Conservation (phyloP, 2,797 vertebrate genomes). For the Rhinatrema bivittatum region DNA sequence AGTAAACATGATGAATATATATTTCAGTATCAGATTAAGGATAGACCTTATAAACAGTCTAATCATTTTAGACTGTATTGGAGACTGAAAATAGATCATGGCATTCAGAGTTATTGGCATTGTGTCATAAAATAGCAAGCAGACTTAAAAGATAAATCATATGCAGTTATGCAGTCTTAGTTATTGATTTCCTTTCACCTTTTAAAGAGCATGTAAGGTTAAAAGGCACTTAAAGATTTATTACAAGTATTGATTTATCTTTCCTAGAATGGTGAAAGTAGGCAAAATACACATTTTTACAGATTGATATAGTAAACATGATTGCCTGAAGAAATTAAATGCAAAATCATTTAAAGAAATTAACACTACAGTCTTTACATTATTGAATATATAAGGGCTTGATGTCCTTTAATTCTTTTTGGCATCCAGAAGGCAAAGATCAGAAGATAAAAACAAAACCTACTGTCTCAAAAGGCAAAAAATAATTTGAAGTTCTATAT, state of each 20-base stretch:
- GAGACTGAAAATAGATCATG: constrained; percentile 27
- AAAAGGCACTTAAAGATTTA: constrained; percentile 55
- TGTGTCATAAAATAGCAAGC: constrained; percentile 29
- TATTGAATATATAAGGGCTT: too few relatives aligned
- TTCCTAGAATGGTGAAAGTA: constrained; percentile 34
- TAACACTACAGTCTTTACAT: too few relatives aligned
- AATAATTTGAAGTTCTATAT: too few relatives aligned
- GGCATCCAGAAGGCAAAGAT: too few relatives aligned
- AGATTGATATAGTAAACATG: constrained; percentile 29
- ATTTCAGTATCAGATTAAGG: too few relatives aligned
- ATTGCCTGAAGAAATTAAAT: constrained; percentile 36
- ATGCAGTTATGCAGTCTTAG: constrained; percentile 39
- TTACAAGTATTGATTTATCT: constrained; percentile 47
- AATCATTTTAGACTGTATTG: constrained; percentile 18
- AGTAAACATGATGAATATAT: too few relatives aligned
- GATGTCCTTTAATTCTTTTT: too few relatives aligned
- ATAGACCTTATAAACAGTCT: constrained; percentile 7
- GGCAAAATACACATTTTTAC: constrained; percentile 35
- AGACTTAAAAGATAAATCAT: constrained; percentile 45
- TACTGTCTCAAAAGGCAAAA: too few relatives aligned
- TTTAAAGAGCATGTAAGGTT: constrained; percentile 48
- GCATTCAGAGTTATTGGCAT: constrained; percentile 30
- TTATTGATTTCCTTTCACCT: constrained; percentile 56
- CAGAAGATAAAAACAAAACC: too few relatives aligned
- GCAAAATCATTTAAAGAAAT: constrained; percentile 13